Percentiles rank a stretch among this genome's conserved stretches.
phyloP scores from a whole-genome alignment of 2,113 vertebrate genomes.

The Chlorocebus sabaeus region DNA sequence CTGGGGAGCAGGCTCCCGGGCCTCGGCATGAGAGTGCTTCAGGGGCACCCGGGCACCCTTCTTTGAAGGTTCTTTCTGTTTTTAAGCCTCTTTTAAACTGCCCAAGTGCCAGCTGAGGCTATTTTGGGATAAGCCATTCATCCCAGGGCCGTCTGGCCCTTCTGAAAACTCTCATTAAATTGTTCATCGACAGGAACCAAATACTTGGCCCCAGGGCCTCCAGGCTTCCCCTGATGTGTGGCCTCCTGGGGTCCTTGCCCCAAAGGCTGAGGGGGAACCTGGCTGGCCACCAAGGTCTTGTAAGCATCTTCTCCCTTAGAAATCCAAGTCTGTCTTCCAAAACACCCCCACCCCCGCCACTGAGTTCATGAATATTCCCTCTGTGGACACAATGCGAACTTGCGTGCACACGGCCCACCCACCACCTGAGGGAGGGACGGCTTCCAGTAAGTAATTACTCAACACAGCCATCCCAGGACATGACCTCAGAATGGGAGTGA shows the following conservation, averaged over 20 bases:
- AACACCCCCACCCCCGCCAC: neutral
- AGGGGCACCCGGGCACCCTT: neutral
- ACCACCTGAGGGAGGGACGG: constrained; percentile 41
- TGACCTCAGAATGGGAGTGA: constrained; percentile 53
- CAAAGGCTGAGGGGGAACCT: constrained; percentile 44
- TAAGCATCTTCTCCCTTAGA: constrained; percentile 65
- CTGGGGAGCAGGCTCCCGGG: neutral
- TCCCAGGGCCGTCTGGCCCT: constrained; percentile 3
- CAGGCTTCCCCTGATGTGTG: constrained; percentile 29
- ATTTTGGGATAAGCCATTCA: constrained; percentile 28
- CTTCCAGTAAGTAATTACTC: constrained; percentile 66
- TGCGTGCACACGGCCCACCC: neutral
- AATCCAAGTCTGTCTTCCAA: constrained; percentile 60
- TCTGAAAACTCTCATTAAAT: constrained; percentile 56
- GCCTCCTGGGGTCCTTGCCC: neutral
- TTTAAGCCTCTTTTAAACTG: constrained; percentile 23
- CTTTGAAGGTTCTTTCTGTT: constrained; percentile 41
- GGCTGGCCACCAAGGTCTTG: constrained; percentile 49
- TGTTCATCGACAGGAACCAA: constrained; percentile 45
- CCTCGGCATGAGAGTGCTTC: neutral
- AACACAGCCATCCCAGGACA: constrained; percentile 60
- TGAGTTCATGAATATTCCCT: neutral
- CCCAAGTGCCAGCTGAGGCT: neutral
- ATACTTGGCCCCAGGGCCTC: constrained; percentile 48
- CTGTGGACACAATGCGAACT: neutral